These are phyloP conservation scores for Cryptocephalus moraei DNA, from an alignment of 2,888 invertebrate genomes.

Conservation along the genomic window DNA sequence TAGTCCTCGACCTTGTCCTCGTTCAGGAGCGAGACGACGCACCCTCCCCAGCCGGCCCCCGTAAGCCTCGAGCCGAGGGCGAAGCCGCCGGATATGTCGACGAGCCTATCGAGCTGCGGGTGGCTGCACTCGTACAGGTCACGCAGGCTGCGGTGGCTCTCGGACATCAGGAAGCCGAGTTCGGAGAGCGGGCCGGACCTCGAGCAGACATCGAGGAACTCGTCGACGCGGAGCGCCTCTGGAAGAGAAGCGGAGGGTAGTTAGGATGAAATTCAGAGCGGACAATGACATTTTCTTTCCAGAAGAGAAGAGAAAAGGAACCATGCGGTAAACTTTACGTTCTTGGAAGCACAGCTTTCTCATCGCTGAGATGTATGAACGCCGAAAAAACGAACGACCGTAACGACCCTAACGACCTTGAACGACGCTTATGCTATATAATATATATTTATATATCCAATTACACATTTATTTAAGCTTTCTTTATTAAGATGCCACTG, in stretches of 20 bases:
- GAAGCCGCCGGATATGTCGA: slow-evolving; percentile 55
- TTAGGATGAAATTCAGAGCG: not conserved
- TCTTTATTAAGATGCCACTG: too few species aligned
- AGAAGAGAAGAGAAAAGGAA: too few species aligned
- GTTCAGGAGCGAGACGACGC: slow-evolving; percentile 76
- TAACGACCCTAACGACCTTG: too few species aligned
- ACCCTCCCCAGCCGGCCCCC: slow-evolving; percentile 98
- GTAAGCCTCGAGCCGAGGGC: slow-evolving; percentile 80
- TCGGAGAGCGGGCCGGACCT: slow-evolving; percentile 39
- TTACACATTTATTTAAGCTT: too few species aligned
- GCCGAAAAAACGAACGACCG: too few species aligned
- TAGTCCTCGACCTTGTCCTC: slow-evolving; percentile 56
- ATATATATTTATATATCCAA: too few species aligned
- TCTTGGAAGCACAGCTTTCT: too few species aligned
- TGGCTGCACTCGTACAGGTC: slow-evolving; percentile 91
- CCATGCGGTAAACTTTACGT: not conserved
- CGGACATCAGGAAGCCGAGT: slow-evolving; percentile 76
- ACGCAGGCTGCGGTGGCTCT: slow-evolving; percentile 79
- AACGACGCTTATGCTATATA: too few species aligned
- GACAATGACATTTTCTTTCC: too few species aligned
- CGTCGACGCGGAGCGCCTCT: slow-evolving; percentile 79
- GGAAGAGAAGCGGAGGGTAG: slow-evolving; percentile 24
- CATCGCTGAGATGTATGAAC: too few species aligned
- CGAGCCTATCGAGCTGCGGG: slow-evolving; percentile 70
- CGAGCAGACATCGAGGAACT: slow-evolving; percentile 58